A percentile compares a stretch with the other conserved stretches of the same genome.
These are phyloP conservation scores for Mormyrus proboscirostris DNA, from an alignment of 2,797 vertebrate genomes.

Conservation along the genomic window DNA sequence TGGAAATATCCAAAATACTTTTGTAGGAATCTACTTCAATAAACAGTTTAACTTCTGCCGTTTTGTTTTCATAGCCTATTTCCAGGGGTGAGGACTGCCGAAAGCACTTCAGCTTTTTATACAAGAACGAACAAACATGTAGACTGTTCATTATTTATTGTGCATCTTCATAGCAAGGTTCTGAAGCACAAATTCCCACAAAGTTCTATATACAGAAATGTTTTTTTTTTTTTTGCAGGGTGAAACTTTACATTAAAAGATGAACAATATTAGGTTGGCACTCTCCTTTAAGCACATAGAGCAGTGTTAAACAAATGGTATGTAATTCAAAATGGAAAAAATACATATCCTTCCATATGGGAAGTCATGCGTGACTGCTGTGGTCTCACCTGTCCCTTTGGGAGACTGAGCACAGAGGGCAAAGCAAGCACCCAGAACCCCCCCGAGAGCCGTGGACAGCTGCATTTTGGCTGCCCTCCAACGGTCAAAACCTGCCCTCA, in stretches of 20 bases:
- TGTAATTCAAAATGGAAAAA: neutral
- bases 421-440: conserved; percentile 82
- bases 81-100: neutral
- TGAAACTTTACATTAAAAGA: neutral
- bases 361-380: neutral
- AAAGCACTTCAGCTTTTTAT: neutral
- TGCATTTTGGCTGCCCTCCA: conserved; percentile 96
- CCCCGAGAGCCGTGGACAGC: conserved; percentile 84
- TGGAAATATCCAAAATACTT: neutral
- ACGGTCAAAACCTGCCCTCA: conserved; percentile 94
- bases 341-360: neutral
- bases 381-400: conserved; percentile 76
- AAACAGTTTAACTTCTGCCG: neutral
- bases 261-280: neutral
- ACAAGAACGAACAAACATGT: neutral
- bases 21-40: neutral
- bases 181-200: neutral
- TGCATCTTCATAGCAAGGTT: neutral
- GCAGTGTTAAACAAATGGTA: neutral
- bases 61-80: neutral
- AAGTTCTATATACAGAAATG: neutral
- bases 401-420: conserved; percentile 74
- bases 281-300: neutral
- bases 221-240: neutral
- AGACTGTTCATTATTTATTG: neutral